phyloP scores from a whole-genome alignment of 2,888 invertebrate species.

The Andrena bicolor region DNA sequence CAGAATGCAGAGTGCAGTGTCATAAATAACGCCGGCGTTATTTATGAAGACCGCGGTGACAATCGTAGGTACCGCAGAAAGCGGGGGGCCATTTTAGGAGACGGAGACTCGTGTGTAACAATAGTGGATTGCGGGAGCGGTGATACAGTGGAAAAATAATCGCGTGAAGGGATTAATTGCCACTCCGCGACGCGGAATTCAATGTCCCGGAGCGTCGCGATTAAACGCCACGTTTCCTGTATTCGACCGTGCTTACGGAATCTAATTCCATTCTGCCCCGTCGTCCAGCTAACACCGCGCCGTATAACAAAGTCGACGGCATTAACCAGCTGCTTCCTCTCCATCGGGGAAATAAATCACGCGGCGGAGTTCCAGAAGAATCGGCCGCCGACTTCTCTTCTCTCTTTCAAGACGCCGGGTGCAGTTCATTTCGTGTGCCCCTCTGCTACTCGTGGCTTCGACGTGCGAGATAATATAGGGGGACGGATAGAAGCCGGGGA shows the following conservation, averaged over 20 bases:
- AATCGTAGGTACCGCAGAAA: conserved; percentile 28
- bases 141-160: conserved; percentile 29
- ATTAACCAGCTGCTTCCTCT: conserved; percentile 67
- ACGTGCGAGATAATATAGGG: conserved; percentile 65
- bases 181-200: background rate
- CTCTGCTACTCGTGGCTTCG: conserved; percentile 44
- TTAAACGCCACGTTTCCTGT: conserved; percentile 8
- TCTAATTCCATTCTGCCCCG: conserved; percentile 40
- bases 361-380: conserved; percentile 45
- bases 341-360: conserved; percentile 65
- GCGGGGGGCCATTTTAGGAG: conserved; percentile 4
- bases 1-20: conserved; percentile 24
- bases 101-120: background rate
- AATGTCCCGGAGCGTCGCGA: background rate
- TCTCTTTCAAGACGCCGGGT: conserved; percentile 33
- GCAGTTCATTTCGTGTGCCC: conserved; percentile 60
- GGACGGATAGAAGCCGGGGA: background rate
- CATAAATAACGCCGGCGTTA: conserved; percentile 48
- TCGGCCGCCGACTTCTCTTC: conserved; percentile 16
- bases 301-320: conserved; percentile 62
- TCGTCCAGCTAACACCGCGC: conserved; percentile 18
- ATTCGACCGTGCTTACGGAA: conserved; percentile 27
- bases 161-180: background rate
- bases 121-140: background rate
- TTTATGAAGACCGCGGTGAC: conserved; percentile 37